Evolutionary conservation across 2,888 invertebrate species (phyloP), one percentile per base, ranked within the genome.

Genomic region (Zhuqinia jingwanae): DNA sequence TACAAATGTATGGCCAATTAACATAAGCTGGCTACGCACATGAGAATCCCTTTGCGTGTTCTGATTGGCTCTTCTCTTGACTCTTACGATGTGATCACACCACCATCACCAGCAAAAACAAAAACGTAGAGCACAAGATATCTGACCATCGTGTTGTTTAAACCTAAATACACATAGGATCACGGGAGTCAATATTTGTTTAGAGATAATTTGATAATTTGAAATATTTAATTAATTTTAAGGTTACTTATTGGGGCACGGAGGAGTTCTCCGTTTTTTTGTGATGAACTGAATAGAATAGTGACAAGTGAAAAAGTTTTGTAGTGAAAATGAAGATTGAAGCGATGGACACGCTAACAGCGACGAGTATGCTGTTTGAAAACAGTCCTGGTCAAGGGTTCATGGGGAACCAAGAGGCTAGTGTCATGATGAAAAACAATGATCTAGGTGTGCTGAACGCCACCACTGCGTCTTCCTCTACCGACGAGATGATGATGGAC

Each of bases 81-180:
- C 78, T 25, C 85, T 73, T 85, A 50, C 85, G 85, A 85, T 79
- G 85, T 79, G 85, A 85, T 85, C 85, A 85, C 85, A 85, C 85
- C 85, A 85, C 79, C 85, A 63, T 53, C 10, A 78, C 10, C 17
- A n/a, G n/a, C n/a, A n/a, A n/a, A n/a, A n/a, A 47, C 58, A 82
- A 63, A 45, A 60, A 58, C 47, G 36, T 73, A 45, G 8, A 45
- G n/a, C 17, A 56, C 20, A 20, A 30, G n/a, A 30, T 8, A 15
- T n/a, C 27, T 63, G n/a, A n/a, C 63, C 13, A 15, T 63, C 30
- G n/a, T 63, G 30, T 0, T 56, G 11, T 17, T n/a, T n/a, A n/a
- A n/a, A n/a, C n/a, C n/a, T n/a, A 17, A 13, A 20, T 20, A 56
- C 2, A 58, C 25, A n/a, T n/a, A n/a, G n/a, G n/a, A n/a, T n/a